Percentiles rank a stretch among this genome's conserved stretches.
Conservation (phyloP, 2,888 invertebrate species). For the Ormyrus thymus region DNA sequence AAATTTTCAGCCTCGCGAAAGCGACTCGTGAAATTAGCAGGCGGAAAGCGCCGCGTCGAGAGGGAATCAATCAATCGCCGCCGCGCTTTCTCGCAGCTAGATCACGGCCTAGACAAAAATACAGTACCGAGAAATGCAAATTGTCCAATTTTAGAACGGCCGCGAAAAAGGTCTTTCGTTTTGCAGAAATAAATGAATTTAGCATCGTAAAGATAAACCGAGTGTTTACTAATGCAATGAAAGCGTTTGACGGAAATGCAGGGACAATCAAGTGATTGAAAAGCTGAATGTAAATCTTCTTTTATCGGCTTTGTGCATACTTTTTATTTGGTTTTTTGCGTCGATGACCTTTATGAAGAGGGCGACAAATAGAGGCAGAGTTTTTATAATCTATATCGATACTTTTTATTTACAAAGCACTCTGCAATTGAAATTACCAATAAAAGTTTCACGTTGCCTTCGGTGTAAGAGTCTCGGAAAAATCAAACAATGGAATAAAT, state of each 20-base stretch:
- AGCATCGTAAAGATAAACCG: no score
- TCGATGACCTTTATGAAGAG: conserved; percentile 50
- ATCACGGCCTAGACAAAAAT: conserved; percentile 9
- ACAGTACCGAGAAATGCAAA: conserved; percentile 4
- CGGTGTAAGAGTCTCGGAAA: conserved; percentile 38
- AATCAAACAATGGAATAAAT: conserved; percentile 58
- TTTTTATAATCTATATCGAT: conserved; percentile 51
- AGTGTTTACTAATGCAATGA: no score
- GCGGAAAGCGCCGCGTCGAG: conserved; percentile 61
- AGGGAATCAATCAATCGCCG: conserved; percentile 69
- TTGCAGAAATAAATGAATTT: no score
- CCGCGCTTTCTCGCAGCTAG: not conserved
- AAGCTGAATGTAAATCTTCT: conserved; percentile 36
- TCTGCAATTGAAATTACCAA: conserved; percentile 57
- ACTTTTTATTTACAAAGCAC: conserved; percentile 50
- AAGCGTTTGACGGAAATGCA: not conserved
- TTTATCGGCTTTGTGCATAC: conserved; percentile 29
- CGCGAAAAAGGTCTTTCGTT: not conserved
- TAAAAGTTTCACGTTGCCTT: conserved; percentile 52
- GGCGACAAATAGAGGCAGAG: conserved; percentile 48
- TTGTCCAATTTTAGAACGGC: conserved; percentile 19
- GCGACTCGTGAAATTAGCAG: conserved; percentile 64
- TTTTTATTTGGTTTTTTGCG: conserved; percentile 43
- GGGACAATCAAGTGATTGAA: conserved; percentile 11
- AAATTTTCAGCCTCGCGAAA: conserved; percentile 58